Base-by-base conservation (phyloP, 2,113 vertebrate genomes). In the Sylvietta virens region DNA sequence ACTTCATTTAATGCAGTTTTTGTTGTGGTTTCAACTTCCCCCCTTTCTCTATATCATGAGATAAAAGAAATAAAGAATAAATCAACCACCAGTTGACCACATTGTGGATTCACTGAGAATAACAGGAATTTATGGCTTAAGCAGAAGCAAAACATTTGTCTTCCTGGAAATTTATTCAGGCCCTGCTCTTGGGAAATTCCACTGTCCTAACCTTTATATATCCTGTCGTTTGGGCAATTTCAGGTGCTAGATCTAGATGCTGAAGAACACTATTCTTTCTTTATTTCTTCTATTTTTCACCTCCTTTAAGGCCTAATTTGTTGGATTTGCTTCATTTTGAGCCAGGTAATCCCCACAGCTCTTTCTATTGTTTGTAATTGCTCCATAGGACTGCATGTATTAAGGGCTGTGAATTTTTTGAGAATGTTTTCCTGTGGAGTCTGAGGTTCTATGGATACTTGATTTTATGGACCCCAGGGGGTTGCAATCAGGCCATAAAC, bases 101-200 rank as follows among this genome's bases (percentile, higher is more conserved):
- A 62, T n/a, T 85, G 73, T 73, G 54, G 37, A 73, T 84, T 88
- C 42, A 62, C 48, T 67, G 42, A 79, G 58, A 80, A 83, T 53
- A 83, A 35, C 35, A 69, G 53, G 15, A 39, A 70, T 87, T 73
- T 85, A 87, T 74, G 79, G 48, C 28, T 84, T 88, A 60, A 74
- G 26, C 23, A 51, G 60, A 71, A 91, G 14, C 33, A 87, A 73
- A 86, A 37, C 42, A 70, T 72, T 80, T 87, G 27, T 90, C 71
- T 82, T 88, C 22, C 19, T 72, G 71, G 66, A 92, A 77, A 81
- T 64, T 65, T 27, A 60, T 79, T 76, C 61, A 85, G 28, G 16
- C 33, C 24, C 30, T 69, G 8, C 58, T 91, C 45, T 64, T 77
- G 66, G 86, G 90, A 90, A 92, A 88, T 86, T 81, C 42, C 57